A percentile compares a stretch with the other conserved stretches of the same genome.
phyloP scores from a whole-genome alignment of 2,797 vertebrate genomes.

The Remorina albescens region DNA sequence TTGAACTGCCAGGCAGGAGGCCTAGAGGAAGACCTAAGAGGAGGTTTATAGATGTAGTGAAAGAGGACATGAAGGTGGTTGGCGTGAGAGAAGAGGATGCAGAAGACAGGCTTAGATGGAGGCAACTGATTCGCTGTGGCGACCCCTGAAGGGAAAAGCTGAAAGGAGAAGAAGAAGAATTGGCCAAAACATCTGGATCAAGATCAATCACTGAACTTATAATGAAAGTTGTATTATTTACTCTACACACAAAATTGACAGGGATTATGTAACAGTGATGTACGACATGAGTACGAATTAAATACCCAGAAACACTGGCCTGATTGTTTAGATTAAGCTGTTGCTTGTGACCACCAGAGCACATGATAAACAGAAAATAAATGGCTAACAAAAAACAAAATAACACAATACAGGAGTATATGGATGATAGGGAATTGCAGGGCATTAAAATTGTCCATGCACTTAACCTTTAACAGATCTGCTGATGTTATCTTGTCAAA shows the following conservation, averaged over 20 bases:
- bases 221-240: not conserved
- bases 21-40: too few relatives aligned
- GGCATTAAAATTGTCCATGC: constrained; percentile 5
- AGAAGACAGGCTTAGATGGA: too few relatives aligned
- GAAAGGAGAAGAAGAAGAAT: too few relatives aligned
- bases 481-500: constrained; percentile 16
- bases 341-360: not conserved
- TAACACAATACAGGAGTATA: not conserved
- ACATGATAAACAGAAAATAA: not conserved
- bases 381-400: not conserved
- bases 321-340: not conserved
- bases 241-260: not conserved
- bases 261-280: not conserved
- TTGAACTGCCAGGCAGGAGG: too few relatives aligned
- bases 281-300: not conserved
- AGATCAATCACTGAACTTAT: too few relatives aligned
- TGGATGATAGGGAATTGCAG: constrained; percentile 7
- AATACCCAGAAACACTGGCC: not conserved
- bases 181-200: too few relatives aligned
- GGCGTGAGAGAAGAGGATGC: too few relatives aligned
- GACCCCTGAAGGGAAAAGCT: too few relatives aligned
- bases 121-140: too few relatives aligned
- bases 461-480: not conserved
- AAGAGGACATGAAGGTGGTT: too few relatives aligned
- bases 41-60: too few relatives aligned